Percentiles rank a stretch among this genome's conserved stretches.
Evolutionary conservation across 2,888 invertebrate species (phyloP).

Genomic region (Andricus quercusramuli): DNA sequence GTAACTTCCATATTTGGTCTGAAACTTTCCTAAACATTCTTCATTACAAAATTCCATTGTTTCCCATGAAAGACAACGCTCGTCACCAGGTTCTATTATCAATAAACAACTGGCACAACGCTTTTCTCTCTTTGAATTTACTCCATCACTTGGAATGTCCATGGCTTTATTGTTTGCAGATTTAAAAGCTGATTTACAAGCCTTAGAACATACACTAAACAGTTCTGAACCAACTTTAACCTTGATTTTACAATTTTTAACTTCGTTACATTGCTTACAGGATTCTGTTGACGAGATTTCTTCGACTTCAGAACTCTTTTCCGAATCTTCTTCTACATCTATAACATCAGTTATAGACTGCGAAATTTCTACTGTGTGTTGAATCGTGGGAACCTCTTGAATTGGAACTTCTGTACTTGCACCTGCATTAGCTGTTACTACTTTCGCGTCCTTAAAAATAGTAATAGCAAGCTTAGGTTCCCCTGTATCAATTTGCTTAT

Average conservation of each 20-base stretch:
- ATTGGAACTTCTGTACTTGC: conserved; percentile 41
- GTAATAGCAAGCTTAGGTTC: conserved; percentile 6
- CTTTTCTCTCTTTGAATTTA: conserved; percentile 74
- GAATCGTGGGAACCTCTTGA: conserved; percentile 14
- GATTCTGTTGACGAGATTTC: conserved; percentile 63
- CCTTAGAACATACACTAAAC: conserved; percentile 73
- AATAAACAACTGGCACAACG: conserved; percentile 75
- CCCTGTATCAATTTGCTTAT: conserved; percentile 8
- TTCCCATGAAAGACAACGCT: conserved; percentile 90
- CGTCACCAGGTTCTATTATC: conserved; percentile 80
- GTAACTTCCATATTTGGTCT: conserved; percentile 77
- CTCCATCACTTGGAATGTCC: conserved; percentile 75
- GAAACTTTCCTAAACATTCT: conserved; percentile 85
- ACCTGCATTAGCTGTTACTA: conserved; percentile 37
- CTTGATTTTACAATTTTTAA: conserved; percentile 70
- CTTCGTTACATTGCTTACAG: conserved; percentile 74
- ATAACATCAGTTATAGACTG: conserved; percentile 67
- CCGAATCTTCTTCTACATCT: conserved; percentile 80
- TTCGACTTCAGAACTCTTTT: conserved; percentile 68
- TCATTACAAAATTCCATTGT: conserved; percentile 97
- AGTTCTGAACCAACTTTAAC: conserved; percentile 79
- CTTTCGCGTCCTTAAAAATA: conserved; percentile 17
- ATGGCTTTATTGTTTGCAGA: conserved; percentile 70
- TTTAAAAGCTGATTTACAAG: conserved; percentile 70
- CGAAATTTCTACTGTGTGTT: conserved; percentile 52